Percentiles rank a stretch among this genome's conserved stretches.
phyloP scores from a whole-genome alignment of 2,888 invertebrate species.

The Noctua pronuba region DNA sequence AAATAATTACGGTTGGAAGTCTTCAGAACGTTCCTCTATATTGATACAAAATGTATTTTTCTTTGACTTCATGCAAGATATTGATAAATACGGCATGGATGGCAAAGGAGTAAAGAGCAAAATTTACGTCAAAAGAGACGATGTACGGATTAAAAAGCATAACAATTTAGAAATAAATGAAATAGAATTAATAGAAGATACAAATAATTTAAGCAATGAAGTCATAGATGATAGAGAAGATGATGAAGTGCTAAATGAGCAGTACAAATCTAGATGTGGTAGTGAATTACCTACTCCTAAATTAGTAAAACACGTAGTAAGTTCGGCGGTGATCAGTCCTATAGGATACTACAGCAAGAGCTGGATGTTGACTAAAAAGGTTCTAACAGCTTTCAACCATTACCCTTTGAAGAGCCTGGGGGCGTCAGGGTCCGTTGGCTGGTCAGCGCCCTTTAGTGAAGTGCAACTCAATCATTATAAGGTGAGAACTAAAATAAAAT shows the following conservation, averaged over 20 bases:
- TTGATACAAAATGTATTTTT: conserved; percentile 93
- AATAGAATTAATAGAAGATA: conserved; percentile 79
- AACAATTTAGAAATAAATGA: conserved; percentile 76
- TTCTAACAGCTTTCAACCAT: conserved; percentile 94
- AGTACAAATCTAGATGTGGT: conserved; percentile 79
- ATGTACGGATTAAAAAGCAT: conserved; percentile 80
- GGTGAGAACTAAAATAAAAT: conserved; percentile 71
- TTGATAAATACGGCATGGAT: conserved; percentile 70
- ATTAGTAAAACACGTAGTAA: conserved; percentile 86
- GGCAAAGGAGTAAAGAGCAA: conserved; percentile 71
- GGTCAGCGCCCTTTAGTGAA: conserved; percentile 90
- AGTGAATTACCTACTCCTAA: conserved; percentile 80
- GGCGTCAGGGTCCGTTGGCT: conserved; percentile 88
- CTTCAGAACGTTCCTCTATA: conserved; percentile 90
- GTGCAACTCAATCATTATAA: conserved; percentile 93
- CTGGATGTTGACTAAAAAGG: conserved; percentile 92
- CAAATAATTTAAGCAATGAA: conserved; percentile 75
- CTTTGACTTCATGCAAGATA: conserved; percentile 89
- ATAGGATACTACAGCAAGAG: conserved; percentile 93
- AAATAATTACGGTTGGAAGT: conserved; percentile 81
- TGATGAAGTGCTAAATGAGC: conserved; percentile 67
- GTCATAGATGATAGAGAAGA: conserved; percentile 75
- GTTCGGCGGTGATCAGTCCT: conserved; percentile 91
- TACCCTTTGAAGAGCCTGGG: conserved; percentile 92
- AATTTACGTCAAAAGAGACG: conserved; percentile 84